Evolutionary conservation across 2,888 invertebrate genomes (phyloP), one percentile per base, ranked within the genome.

Genomic region (Himalopsyche japonica): DNA sequence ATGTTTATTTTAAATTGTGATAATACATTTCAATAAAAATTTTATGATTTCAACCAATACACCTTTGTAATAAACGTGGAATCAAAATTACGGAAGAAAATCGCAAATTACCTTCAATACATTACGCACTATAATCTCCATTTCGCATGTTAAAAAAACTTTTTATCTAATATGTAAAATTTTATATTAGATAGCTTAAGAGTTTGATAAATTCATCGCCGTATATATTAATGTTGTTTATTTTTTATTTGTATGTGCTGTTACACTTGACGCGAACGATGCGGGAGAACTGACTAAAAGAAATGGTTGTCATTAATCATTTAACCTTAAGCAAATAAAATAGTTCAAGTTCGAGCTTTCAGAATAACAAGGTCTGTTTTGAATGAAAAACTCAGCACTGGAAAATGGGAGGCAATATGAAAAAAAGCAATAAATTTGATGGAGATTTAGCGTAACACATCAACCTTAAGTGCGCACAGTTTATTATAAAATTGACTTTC

Each of bases 251-350:
- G 82, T 76, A 82, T 84, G 34, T 12, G 30, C 81, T 82, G 82
- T 64, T 84, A 81, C 79, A 79, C 79, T 70, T 82, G 84, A 70
- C 79, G 64, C 27, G 82, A 49, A 34, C 37, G 70, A 47, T 70
- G 70, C 48, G 43, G 48, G 82, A 78, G 70, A 77, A 37, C 79
- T 76, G 57, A 80, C 64, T 76, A 10, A 48, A 82, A 84, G 82
- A 82, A 82, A 84, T 79, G 82, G 47, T 4, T 20, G 27, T 76
- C 80, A 84, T 84, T 84, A 82, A 37, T 84, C 82, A 84, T 82
- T 82, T 79, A 82, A 82, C 84, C 82, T 82, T 84, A 82, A 48
- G 84, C 82, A 84, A 84, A 84, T 79, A 84, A 84, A 84, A 84
- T 84, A 84, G 82, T 84, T 81, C 78, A 79, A 77, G 76, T 43